A percentile compares a stretch with the other conserved stretches of the same genome.
phyloP scores from a whole-genome alignment of 2,888 invertebrate genomes.

The Disparrhopalites patrizii region DNA sequence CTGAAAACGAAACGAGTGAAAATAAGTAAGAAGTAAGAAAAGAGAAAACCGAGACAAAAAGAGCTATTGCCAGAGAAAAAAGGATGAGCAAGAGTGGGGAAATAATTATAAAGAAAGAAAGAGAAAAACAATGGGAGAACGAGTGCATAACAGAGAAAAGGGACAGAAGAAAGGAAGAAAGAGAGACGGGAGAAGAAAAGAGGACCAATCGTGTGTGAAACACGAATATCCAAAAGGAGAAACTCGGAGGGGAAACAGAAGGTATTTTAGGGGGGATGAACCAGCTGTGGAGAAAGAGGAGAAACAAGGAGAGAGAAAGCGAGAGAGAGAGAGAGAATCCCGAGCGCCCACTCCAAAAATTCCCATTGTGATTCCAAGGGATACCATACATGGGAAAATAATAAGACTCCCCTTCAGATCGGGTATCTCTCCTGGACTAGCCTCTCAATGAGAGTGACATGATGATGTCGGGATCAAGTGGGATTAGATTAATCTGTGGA shows the following conservation, averaged over 20 bases:
- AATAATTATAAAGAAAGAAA: too few species aligned
- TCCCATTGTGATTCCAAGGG: too few species aligned
- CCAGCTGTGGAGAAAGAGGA: not conserved
- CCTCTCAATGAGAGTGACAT: slow-evolving; percentile 12
- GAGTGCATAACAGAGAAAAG: not conserved
- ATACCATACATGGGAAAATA: too few species aligned
- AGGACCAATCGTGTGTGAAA: not conserved
- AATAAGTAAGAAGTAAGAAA: too few species aligned
- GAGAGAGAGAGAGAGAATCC: not conserved
- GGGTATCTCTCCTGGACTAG: slow-evolving; percentile 6
- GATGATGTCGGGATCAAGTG: slow-evolving; percentile 37
- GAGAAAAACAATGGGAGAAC: too few species aligned
- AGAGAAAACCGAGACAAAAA: too few species aligned
- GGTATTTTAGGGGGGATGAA: too few species aligned
- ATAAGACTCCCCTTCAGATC: too few species aligned
- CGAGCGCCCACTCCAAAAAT: not conserved
- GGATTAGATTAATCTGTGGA: slow-evolving; percentile 49
- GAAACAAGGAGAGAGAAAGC: not conserved
- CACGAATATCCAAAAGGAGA: not conserved
- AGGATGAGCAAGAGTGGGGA: too few species aligned
- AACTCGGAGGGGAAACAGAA: not conserved
- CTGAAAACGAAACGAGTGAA: too few species aligned
- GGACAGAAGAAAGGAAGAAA: not conserved
- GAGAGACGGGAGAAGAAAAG: not conserved
- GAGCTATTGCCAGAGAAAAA: too few species aligned